Base-by-base conservation (phyloP, 2,888 invertebrate species). In the Caenorhabditis sp. region DNA sequence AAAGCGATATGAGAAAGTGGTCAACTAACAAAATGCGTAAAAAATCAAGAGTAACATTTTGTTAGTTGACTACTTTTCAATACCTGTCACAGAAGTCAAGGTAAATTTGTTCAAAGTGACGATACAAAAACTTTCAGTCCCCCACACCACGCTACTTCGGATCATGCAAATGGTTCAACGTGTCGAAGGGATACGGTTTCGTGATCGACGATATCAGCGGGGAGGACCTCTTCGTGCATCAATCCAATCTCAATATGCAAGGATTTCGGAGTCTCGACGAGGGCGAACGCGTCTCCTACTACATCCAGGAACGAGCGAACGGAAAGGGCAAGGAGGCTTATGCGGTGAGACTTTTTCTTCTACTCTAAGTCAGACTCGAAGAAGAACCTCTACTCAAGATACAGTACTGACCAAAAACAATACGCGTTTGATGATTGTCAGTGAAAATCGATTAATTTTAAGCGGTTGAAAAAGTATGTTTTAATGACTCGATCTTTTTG, bases 231-330 rank as follows among this genome's bases (percentile, higher is more conserved):
- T 87, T 87, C 59, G 86, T 87, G 41, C 87, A 87, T 77, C 87
- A 87, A 84, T 82, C 85, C 24, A 82, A 85, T 44, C 59, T 87
- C 26, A 75, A 80, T 59, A 87, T 87, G 87, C 81, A 86, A 70
- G 87, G 87, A 44, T 87, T 87, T 73, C 81, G 87, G 24, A 87
- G 87, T 77, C 75, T 87, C 44, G 87, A 80, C 31, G 85, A 85
- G 44, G 85, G 82, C 12, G 87, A 87, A 81, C 84, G 87, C 14
- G 86, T 87, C 47, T 85, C 85, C 14, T 87, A 85, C 51, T 82
- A 69, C 64, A 85, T 87, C 31, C 80, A 84, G 26, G 80, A 68
- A 22, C 66, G 86, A 14, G 56, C 64, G 16, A 80, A 75, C 14
- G 86, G 86, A 28, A 87, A 85, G 41, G 87, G 86, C 26, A 64